Conservation (phyloP, 2,113 vertebrate species). For the Ctenomys sociabilis region DNA sequence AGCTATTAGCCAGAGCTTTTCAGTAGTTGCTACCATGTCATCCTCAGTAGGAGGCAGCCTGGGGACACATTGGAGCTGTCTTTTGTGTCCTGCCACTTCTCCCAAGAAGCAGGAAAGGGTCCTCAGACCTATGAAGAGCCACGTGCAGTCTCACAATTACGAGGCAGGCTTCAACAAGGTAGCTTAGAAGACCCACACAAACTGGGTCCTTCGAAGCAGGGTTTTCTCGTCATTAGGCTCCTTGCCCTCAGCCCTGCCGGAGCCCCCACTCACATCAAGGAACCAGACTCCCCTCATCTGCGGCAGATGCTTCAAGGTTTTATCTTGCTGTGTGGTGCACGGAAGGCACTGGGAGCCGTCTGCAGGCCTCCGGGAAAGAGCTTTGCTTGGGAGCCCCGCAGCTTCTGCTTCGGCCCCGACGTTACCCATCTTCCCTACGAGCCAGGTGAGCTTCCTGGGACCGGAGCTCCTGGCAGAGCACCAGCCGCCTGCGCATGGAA, state of each 20-base stretch:
- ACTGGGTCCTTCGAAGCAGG: neutral
- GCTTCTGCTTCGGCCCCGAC: neutral
- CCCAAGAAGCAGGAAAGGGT: neutral
- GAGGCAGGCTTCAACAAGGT: neutral
- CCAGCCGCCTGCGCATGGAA: neutral
- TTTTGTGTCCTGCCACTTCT: neutral
- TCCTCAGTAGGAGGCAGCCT: neutral
- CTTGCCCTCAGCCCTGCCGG: neutral
- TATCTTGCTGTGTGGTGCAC: neutral
- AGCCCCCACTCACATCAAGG: neutral
- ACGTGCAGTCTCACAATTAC: neutral
- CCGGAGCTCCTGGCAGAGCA: neutral
- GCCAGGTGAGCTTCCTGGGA: neutral
- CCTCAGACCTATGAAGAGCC: neutral
- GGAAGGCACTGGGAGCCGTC: neutral
- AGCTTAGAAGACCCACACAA: neutral
- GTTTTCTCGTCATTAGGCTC: neutral
- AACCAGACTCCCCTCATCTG: neutral
- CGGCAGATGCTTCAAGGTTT: neutral
- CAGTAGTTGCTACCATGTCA: neutral
- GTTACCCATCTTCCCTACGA: neutral
- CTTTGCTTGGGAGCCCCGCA: neutral
- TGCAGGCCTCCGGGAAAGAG: neutral
- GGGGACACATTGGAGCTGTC: neutral
- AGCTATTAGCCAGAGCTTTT: neutral